A percentile compares a stretch with the other conserved stretches of the same genome.
phyloP scores from a whole-genome alignment of 2,888 invertebrate species.

The Heteromyza rotundicornis region DNA sequence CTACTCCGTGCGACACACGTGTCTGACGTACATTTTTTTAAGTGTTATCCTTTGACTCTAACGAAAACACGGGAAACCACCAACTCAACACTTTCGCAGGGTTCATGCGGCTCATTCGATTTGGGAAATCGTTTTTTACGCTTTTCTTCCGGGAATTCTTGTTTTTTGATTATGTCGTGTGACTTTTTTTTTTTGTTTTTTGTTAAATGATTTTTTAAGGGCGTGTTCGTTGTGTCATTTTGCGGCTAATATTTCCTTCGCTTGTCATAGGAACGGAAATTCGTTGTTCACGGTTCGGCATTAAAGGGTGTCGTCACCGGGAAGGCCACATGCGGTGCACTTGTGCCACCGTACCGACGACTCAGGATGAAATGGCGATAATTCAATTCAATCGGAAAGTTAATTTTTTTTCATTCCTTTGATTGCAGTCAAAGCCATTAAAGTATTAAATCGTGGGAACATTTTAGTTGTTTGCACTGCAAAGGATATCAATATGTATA shows the following conservation, averaged over 20 bases:
- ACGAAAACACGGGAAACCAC: conserved; percentile 35
- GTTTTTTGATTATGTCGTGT: no score
- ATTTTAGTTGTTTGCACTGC: no score
- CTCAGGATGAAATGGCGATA: neutral
- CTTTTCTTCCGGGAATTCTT: conserved; percentile 42
- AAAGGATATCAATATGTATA: no score
- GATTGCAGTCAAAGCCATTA: no score
- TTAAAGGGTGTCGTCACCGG: conserved; percentile 31
- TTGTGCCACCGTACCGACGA: conserved; percentile 30
- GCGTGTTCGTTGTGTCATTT: conserved; percentile 46
- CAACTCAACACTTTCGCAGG: conserved; percentile 57
- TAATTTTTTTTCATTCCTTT: no score
- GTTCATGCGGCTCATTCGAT: conserved; percentile 36
- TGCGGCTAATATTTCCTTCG: conserved; percentile 59
- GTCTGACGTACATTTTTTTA: conserved; percentile 28
- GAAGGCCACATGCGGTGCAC: conserved; percentile 47
- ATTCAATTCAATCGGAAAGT: neutral
- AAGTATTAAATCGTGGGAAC: no score
- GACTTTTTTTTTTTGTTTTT: no score
- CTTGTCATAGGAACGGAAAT: conserved; percentile 38
- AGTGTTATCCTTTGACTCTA: conserved; percentile 50
- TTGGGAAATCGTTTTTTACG: conserved; percentile 53
- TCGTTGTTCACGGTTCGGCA: conserved; percentile 46
- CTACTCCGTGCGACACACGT: no score
- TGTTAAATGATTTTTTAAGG: conserved; percentile 34